These are phyloP conservation scores for Solenopsis invicta DNA, from an alignment of 1,140 invertebrate species.

Conservation along the genomic window DNA sequence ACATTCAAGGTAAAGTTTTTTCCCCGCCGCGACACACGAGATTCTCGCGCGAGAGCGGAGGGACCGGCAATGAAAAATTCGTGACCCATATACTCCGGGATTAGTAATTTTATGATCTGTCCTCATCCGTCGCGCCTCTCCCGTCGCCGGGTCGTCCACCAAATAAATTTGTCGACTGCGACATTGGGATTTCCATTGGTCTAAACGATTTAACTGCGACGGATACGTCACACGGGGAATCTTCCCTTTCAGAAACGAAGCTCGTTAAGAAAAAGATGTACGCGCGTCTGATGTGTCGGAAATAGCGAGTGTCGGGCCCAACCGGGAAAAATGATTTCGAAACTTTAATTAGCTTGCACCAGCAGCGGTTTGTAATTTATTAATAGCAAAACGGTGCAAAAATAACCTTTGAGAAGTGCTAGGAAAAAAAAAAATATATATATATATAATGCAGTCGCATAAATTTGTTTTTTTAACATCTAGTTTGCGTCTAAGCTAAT, in stretches of 20 bases:
- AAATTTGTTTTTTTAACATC: not conserved
- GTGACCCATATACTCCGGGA: conserved; percentile 3
- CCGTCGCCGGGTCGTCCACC: not conserved
- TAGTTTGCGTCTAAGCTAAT: not conserved
- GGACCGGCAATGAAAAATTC: not conserved
- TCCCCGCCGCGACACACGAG: not conserved
- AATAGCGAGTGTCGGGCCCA: not conserved
- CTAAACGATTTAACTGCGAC: conserved; percentile 21
- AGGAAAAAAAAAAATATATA: not conserved
- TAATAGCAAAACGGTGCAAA: not conserved
- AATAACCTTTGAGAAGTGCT: not conserved
- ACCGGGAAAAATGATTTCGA: not conserved
- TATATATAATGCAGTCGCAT: not conserved
- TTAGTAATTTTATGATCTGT: conserved; percentile 33
- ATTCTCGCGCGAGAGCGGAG: not conserved
- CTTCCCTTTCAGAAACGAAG: conserved; percentile 20
- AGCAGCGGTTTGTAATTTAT: conserved; percentile 18
- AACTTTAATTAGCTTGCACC: conserved; percentile 5
- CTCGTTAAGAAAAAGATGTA: conserved; percentile 39
- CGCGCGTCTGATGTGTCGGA: not conserved
- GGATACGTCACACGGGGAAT: not conserved
- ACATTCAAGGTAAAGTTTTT: not conserved
- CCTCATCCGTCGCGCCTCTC: not conserved
- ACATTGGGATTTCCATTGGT: not conserved
- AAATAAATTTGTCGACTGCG: not conserved